Evolutionary conservation across 2,888 invertebrate species (phyloP), one percentile per base, ranked within the genome.

Genomic region (Cryptus viduatorius): DNA sequence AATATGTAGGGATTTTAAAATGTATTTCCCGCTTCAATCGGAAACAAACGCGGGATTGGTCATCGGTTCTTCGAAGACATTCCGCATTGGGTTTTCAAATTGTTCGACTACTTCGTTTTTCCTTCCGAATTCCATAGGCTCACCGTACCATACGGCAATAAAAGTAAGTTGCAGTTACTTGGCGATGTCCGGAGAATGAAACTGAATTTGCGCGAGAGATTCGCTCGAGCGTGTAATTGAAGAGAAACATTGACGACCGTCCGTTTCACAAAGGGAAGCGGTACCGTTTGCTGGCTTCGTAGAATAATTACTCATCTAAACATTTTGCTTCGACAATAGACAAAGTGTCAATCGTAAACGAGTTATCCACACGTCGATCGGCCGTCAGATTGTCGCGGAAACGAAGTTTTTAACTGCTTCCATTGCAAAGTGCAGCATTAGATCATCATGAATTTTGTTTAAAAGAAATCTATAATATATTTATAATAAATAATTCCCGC

Each of bases 161-260:
- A 79, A 72, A 42, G 31, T 53, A 50, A 31, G 37, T 14, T n/a
- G 31, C 31, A 24, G n/a, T 24, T 14, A 16, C 7, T 0, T 5
- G 4, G 16, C 53, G 37, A 46, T 42, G 67, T 53, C 12, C 16
- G 46, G 61, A 61, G 64, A 64, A 75, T 19, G 16, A n/a, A 31
- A 29, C 3, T 16, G 31, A 42, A 5, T 56, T 56, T 16, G n/a
- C 29, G 56, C 16, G 42, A 56, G 8, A 12, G 12, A 3, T 72
- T 72, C 56, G 42, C 16, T 14, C n/a, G 65, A 44, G 53, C 42
- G 71, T 56, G n/a, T 64, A 73, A 73, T 61, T 44, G 24, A 24
- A 14, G 59, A 42, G 65, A 42, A 65, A 65, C 16, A 65, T 24
- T 1, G 14, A 5, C 29, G 4, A 53, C 53, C 12, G 5, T 12